Conservation (phyloP, 92 coral and sea anemone species). For the Actinostola sp. region DNA sequence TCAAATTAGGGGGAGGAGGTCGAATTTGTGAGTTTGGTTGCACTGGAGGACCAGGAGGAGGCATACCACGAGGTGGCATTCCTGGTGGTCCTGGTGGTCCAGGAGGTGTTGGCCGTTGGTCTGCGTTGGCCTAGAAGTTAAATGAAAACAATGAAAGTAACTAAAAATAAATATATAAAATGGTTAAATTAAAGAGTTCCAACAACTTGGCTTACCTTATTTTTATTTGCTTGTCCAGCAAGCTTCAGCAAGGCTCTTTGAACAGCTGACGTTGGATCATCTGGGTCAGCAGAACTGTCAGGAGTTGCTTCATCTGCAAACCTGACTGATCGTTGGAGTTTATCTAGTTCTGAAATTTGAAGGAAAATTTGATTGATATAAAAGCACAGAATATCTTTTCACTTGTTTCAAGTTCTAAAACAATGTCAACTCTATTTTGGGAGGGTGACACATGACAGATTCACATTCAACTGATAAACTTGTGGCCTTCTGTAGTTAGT, state of each 20-base stretch:
- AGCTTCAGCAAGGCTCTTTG: slow-evolving; percentile 86
- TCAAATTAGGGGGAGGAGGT: slow-evolving; percentile 76
- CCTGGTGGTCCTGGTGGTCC: slow-evolving; percentile 74
- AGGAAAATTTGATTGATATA: too few species aligned
- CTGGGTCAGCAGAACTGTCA: slow-evolving; percentile 40
- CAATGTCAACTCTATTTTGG: too few species aligned
- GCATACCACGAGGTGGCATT: slow-evolving; percentile 77
- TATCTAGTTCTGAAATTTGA: slow-evolving; percentile 6
- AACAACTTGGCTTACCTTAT: slow-evolving; percentile 38
- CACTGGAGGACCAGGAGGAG: slow-evolving; percentile 73
- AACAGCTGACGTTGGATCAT: slow-evolving; percentile 62
- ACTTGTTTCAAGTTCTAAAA: too few species aligned
- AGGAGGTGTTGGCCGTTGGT: slow-evolving; percentile 28
- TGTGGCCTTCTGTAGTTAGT: too few species aligned
- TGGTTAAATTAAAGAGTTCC: not conserved
- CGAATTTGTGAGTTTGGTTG: slow-evolving; percentile 93
- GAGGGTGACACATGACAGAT: too few species aligned
- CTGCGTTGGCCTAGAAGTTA: slow-evolving; percentile 13
- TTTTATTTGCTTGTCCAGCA: slow-evolving; percentile 83
- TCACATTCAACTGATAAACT: too few species aligned
- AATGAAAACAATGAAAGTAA: not conserved
- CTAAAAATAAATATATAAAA: not conserved
- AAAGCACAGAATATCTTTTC: too few species aligned
- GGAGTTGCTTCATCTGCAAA: slow-evolving; percentile 75
- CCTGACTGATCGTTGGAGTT: slow-evolving; percentile 62